Percentiles rank a stretch among this genome's conserved stretches.
Evolutionary conservation across 2,888 invertebrate species (phyloP).

Genomic region (Adelognathus sp.): DNA sequence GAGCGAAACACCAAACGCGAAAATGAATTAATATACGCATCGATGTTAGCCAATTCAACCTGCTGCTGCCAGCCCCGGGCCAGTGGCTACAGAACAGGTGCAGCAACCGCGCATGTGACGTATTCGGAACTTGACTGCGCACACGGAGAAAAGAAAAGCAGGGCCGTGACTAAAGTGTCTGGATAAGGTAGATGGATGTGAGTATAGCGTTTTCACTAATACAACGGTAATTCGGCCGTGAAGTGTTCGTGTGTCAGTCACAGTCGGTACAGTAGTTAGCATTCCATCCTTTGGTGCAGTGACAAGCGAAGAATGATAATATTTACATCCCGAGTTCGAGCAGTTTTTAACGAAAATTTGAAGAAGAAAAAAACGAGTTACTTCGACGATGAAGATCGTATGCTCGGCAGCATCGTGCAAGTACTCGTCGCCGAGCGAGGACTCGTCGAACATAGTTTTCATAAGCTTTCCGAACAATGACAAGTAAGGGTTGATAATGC

Average conservation of each 20-base stretch:
- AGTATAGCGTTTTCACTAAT: background rate
- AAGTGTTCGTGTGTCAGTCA: background rate
- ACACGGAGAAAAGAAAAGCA: background rate
- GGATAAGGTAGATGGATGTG: background rate
- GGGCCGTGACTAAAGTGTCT: too few species aligned
- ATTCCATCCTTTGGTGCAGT: background rate
- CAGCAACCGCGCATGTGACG: background rate
- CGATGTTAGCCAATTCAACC: background rate
- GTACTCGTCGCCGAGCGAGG: conserved; percentile 66
- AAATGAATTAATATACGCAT: conserved; percentile 7
- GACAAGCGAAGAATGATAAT: background rate
- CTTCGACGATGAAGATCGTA: conserved; percentile 60
- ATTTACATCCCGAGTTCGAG: background rate
- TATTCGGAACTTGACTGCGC: background rate
- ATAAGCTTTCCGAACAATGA: conserved; percentile 69
- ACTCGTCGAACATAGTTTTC: conserved; percentile 65
- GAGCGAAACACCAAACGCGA: background rate
- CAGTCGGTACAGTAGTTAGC: background rate
- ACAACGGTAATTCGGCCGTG: background rate
- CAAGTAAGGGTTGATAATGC: conserved; percentile 56
- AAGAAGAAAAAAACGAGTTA: background rate
- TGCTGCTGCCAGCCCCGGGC: background rate
- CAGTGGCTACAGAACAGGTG: background rate
- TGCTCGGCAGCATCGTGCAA: conserved; percentile 67
- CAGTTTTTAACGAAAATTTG: background rate